Percentiles rank a stretch among this genome's conserved stretches.
Conservation (phyloP, 2,797 vertebrate species). For the Kryptolebias ocellatus region DNA sequence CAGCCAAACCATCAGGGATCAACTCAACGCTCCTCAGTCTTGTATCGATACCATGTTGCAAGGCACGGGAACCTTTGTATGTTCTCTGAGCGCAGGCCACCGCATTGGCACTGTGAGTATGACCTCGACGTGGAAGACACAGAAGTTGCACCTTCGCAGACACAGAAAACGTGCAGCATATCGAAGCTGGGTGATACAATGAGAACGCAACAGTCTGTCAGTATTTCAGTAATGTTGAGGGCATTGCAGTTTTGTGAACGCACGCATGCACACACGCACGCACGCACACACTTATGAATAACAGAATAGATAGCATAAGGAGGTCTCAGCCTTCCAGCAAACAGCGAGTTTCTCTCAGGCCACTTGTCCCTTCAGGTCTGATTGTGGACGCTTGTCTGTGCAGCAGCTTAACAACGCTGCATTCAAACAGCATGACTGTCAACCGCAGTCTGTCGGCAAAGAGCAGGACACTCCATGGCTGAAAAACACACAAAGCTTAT, state of each 20-base stretch:
- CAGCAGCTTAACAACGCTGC: constrained; percentile 20
- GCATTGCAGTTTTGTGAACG: constrained; percentile 34
- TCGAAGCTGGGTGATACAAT: constrained; percentile 71
- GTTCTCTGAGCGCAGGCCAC: constrained; percentile 86
- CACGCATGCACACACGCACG: constrained; percentile 27
- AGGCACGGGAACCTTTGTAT: constrained; percentile 81
- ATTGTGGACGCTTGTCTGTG: constrained; percentile 44
- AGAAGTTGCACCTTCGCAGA: constrained; percentile 26
- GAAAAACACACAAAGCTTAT: background rate
- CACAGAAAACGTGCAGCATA: constrained; percentile 23
- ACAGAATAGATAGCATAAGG: constrained; percentile 40
- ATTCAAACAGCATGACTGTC: constrained; percentile 10
- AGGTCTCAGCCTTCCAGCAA: constrained; percentile 43
- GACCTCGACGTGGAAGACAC: constrained; percentile 12
- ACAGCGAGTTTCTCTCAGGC: constrained; percentile 65
- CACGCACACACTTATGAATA: constrained; percentile 29
- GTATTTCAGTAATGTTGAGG: constrained; percentile 45
- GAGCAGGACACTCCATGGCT: background rate
- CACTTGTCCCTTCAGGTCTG: constrained; percentile 68
- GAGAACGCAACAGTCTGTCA: constrained; percentile 70
- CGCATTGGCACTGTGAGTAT: constrained; percentile 87
- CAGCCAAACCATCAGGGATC: constrained; percentile 87
- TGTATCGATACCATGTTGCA: constrained; percentile 76
- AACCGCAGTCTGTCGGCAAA: constrained; percentile 9
- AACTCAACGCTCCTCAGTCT: constrained; percentile 82